A percentile compares a stretch with the other conserved stretches of the same genome.
Conservation (phyloP, 2,888 invertebrate genomes). For the Oxytorus armatus region DNA sequence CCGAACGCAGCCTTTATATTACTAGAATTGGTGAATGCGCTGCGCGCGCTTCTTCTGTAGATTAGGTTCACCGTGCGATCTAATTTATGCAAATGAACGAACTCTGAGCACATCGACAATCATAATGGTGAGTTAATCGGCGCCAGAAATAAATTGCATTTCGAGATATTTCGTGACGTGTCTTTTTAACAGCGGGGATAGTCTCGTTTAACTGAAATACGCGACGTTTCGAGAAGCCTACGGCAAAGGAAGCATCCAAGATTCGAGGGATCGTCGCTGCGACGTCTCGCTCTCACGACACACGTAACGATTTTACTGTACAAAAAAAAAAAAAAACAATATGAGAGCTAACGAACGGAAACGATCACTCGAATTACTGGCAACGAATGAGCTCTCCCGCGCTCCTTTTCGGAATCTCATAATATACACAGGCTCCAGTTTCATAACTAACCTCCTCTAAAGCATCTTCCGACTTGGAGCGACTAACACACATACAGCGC, state of each 20-base stretch:
- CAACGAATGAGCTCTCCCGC: conserved; percentile 5
- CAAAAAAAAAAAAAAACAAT: conserved; percentile 55
- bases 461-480: conserved; percentile 11
- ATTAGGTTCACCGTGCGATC: too few species aligned
- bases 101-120: too few species aligned
- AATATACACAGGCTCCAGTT: conserved; percentile 22
- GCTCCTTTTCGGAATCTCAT: background rate
- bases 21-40: too few species aligned
- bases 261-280: conserved; percentile 68
- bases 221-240: conserved; percentile 26
- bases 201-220: conserved; percentile 31
- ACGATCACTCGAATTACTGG: conserved; percentile 55
- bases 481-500: background rate
- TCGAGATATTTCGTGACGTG: too few species aligned
- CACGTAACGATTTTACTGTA: conserved; percentile 61
- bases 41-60: too few species aligned
- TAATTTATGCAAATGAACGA: too few species aligned
- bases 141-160: too few species aligned
- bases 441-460: conserved; percentile 20
- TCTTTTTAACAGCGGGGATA: background rate
- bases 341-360: conserved; percentile 38
- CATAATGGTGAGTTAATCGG: too few species aligned
- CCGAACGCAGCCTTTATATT: too few species aligned
- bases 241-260: conserved; percentile 46
- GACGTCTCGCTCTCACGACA: conserved; percentile 65